A percentile compares a stretch with the other conserved stretches of the same genome.
phyloP scores from a whole-genome alignment of 2,888 invertebrate species.

The Operophtera brumata region DNA sequence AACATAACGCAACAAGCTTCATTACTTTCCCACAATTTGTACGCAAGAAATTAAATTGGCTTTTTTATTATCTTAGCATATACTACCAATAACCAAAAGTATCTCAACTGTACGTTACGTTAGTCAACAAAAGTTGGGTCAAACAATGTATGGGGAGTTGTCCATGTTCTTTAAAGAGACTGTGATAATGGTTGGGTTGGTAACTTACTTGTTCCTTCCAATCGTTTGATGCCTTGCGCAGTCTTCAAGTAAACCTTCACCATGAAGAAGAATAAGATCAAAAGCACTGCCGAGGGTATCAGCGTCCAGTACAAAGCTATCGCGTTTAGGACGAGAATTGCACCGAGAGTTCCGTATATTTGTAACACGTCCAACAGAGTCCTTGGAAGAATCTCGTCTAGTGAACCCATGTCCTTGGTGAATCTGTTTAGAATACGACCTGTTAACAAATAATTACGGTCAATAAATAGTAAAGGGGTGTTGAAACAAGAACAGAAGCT shows the following conservation, averaged over 20 bases:
- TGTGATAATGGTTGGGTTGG: not conserved
- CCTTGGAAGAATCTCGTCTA: conserved; percentile 88
- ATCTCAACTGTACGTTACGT: too few relatives aligned
- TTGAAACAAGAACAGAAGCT: too few relatives aligned
- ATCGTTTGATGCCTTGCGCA: conserved; percentile 84
- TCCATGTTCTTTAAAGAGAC: too few relatives aligned
- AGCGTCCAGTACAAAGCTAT: conserved; percentile 82
- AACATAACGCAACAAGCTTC: too few relatives aligned
- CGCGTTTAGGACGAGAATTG: conserved; percentile 83
- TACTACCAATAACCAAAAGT: too few relatives aligned
- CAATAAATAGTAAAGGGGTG: too few relatives aligned
- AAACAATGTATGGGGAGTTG: too few relatives aligned
- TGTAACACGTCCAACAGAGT: conserved; percentile 84
- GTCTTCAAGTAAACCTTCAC: conserved; percentile 84
- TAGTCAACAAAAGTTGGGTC: too few relatives aligned
- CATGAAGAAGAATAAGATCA: conserved; percentile 79
- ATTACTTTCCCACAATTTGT: too few relatives aligned
- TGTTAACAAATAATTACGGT: conserved; percentile 34
- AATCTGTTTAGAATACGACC: conserved; percentile 89
- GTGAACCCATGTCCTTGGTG: conserved; percentile 91
- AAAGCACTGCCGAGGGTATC: conserved; percentile 79
- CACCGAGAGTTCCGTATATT: conserved; percentile 71
- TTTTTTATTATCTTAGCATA: too few relatives aligned
- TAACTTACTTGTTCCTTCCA: conserved; percentile 82
- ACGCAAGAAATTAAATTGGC: too few relatives aligned